A percentile compares a stretch with the other conserved stretches of the same genome.
phyloP scores from a whole-genome alignment of 2,797 vertebrate genomes.

The Accipiter superciliosus region DNA sequence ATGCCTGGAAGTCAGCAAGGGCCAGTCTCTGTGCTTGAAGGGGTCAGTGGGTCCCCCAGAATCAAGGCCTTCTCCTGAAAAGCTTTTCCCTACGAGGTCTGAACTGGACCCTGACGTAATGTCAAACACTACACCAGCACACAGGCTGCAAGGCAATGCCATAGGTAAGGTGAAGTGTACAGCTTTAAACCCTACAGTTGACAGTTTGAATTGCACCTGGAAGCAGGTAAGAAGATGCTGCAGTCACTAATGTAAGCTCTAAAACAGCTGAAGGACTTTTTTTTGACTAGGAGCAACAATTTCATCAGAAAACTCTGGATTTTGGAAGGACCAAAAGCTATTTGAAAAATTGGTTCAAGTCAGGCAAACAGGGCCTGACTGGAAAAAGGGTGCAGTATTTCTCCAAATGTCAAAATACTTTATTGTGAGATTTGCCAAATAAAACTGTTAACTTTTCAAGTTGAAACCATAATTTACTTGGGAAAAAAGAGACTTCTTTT shows the following conservation, averaged over 20 bases:
- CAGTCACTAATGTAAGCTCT: background rate
- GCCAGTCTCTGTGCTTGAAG: background rate
- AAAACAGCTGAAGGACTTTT: background rate
- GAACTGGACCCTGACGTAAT: background rate
- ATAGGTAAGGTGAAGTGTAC: fast-evolving
- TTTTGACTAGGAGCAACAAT: background rate
- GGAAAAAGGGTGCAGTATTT: background rate
- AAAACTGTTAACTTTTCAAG: background rate
- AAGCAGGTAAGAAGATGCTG: background rate
- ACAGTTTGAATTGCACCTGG: background rate
- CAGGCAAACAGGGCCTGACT: background rate
- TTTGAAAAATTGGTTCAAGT: background rate
- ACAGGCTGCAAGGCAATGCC: background rate
- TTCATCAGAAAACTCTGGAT: background rate
- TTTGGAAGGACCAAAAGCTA: background rate
- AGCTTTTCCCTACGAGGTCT: background rate
- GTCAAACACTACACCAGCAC: fast-evolving
- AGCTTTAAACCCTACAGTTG: background rate
- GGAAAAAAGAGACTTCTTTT: background rate
- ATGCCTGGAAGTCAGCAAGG: background rate
- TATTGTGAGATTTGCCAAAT: background rate
- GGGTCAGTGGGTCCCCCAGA: too few relatives aligned
- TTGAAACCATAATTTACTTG: background rate
- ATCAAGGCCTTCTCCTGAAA: background rate
- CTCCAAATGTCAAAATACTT: background rate